phyloP scores from a whole-genome alignment of 2,888 invertebrate genomes.

The Lasioglossum marginatum region DNA sequence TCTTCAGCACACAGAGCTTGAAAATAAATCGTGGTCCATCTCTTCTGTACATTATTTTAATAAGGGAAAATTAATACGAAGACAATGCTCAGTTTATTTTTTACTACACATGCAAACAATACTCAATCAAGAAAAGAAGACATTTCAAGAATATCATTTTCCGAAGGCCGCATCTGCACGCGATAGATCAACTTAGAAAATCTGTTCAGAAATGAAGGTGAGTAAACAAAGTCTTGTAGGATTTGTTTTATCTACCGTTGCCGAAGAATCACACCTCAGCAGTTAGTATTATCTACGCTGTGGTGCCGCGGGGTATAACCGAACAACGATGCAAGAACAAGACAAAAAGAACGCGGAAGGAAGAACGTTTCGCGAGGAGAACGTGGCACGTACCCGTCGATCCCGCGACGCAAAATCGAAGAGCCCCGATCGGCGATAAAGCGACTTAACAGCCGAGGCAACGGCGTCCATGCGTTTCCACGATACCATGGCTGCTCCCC shows the following conservation, averaged over 20 bases:
- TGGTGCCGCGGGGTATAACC: background rate
- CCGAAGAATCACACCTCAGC: background rate
- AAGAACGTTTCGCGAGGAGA: constrained; percentile 10
- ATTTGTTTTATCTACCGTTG: background rate
- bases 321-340: background rate
- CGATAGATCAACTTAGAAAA: background rate
- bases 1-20: too few relatives aligned
- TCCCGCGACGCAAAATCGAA: constrained; percentile 27
- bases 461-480: constrained; percentile 64
- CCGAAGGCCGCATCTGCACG: background rate
- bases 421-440: constrained; percentile 46
- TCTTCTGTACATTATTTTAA: too few relatives aligned
- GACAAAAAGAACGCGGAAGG: background rate
- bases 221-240: background rate
- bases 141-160: background rate
- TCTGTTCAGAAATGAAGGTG: background rate
- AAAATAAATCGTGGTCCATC: too few relatives aligned
- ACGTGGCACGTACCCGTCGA: constrained; percentile 11
- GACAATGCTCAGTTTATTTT: background rate
- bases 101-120: background rate
- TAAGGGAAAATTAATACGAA: too few relatives aligned
- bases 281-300: background rate
- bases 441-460: constrained; percentile 49
- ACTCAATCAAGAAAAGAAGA: background rate
- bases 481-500: constrained; percentile 55